phyloP scores from a whole-genome alignment of 2,797 vertebrate species.

The Yasuhikotakia modesta region DNA sequence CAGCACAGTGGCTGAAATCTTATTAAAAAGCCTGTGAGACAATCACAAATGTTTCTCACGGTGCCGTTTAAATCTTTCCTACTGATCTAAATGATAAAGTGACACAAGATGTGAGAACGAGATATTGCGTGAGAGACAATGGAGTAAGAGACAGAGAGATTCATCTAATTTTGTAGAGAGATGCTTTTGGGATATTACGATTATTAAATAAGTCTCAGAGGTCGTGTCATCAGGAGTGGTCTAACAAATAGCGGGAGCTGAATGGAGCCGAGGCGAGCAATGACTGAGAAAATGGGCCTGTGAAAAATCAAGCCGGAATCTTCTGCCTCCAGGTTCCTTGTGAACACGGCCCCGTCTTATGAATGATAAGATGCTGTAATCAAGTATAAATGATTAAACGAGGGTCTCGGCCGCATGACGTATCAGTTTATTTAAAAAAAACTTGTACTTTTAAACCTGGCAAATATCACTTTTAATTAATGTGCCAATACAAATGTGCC shows the following conservation, averaged over 20 bases:
- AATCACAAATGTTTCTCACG: conserved; percentile 20
- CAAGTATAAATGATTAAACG: conserved; percentile 70
- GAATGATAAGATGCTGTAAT: no score
- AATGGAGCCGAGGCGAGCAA: conserved; percentile 53
- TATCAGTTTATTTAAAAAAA: no score
- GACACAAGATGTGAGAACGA: conserved; percentile 20
- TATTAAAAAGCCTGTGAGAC: conserved; percentile 5
- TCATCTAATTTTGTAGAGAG: conserved; percentile 80
- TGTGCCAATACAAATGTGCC: no score
- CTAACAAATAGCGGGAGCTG: conserved; percentile 72
- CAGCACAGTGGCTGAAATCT: conserved; percentile 10
- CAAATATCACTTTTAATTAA: no score
- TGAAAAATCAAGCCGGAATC: conserved; percentile 71
- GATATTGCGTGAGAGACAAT: conserved; percentile 36
- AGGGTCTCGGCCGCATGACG: no score
- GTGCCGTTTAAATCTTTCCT: conserved; percentile 34
- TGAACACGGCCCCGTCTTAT: conserved; percentile 64
- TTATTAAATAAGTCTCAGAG: conserved; percentile 83
- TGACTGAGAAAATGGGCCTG: conserved; percentile 79
- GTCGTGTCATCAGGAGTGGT: conserved; percentile 78
- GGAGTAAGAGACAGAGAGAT: conserved; percentile 47
- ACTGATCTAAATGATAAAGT: conserved; percentile 32
- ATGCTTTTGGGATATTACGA: conserved; percentile 82
- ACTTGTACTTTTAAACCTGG: no score
- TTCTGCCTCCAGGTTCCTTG: conserved; percentile 61